Evolutionary conservation across 2,797 vertebrate species (phyloP), one percentile per base, ranked within the genome.

Genomic region (Danio kyathit): DNA sequence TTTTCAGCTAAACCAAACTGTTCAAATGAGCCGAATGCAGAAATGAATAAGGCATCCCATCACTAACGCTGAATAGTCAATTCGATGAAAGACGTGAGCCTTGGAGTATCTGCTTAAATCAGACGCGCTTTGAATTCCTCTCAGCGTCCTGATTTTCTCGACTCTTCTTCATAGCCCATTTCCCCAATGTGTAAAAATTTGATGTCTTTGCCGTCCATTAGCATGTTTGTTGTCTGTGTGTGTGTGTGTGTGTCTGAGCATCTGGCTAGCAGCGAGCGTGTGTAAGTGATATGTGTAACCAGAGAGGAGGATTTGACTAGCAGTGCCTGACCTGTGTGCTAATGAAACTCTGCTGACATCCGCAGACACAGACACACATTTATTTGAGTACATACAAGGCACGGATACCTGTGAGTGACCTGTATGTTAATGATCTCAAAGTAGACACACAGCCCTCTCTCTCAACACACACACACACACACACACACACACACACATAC

Each of bases 371-470:
- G 13, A 63, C 73, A 54, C 46, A 67, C 79, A 59, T 61, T 76
- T 63, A 54, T 6, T 49, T 72, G 66, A 76, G 43, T 70, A 61
- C 76, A 79, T 61, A 61, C 66, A 49, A 49, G 48, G 61, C 84
- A 65, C n/a, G 17, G 54, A 78, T 73, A 81, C 69, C 75, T 80
- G 78, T 73, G 71, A 80, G 79, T 85, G 76, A 82, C 83, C 83
- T 83, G 80, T 79, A 75, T 73, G n/a, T 74, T 77, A 86, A 82
- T 76, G 74, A 78, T 71, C 64, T 74, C 61, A 44, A 52, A 52
- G 43, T 51, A 52, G 10, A 74, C 41, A 73, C 56, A 70, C 49
- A 16, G 16, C 19, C 79, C 65, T 38, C 38, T 54, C 9, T 41
- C 46, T 64, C 48, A 40, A 8, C 46, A 13, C 6, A 5, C 11